phyloP scores from a whole-genome alignment of 2,113 vertebrate genomes.

The Macaca nemestrina region DNA sequence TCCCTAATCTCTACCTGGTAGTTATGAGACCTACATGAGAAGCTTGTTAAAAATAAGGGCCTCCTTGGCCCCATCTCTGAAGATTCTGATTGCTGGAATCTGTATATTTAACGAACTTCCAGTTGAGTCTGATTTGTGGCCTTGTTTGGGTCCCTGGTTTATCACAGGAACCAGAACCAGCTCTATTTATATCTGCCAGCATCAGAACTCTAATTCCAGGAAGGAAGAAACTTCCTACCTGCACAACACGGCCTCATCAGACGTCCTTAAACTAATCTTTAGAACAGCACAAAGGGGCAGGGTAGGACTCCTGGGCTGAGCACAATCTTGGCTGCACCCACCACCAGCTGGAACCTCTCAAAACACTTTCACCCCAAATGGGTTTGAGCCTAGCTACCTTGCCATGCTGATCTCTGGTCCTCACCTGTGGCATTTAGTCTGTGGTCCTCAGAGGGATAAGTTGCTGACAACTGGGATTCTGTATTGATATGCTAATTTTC shows the following conservation, averaged over 20 bases:
- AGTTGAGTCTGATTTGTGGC: neutral
- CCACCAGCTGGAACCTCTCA: neutral
- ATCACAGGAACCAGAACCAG: neutral
- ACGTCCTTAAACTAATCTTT: neutral
- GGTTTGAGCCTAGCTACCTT: neutral
- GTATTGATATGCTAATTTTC: slow-evolving; percentile 30
- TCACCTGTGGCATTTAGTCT: neutral
- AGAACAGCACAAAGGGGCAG: neutral
- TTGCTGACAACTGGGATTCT: neutral
- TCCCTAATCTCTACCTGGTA: neutral
- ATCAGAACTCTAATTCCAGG: neutral
- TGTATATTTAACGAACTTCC: neutral
- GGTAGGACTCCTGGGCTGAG: too few species aligned
- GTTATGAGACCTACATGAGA: neutral
- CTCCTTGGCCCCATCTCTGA: neutral
- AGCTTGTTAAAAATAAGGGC: neutral
- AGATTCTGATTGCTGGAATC: neutral
- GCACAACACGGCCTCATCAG: rapidly evolving
- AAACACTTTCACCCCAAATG: neutral
- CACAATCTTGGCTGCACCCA: neutral
- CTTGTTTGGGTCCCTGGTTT: neutral
- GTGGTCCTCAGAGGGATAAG: neutral
- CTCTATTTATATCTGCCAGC: neutral
- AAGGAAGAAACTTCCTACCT: neutral
- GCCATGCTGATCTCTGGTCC: neutral